phyloP scores from a whole-genome alignment of 2,888 invertebrate species.

The Cheilosia variabilis region DNA sequence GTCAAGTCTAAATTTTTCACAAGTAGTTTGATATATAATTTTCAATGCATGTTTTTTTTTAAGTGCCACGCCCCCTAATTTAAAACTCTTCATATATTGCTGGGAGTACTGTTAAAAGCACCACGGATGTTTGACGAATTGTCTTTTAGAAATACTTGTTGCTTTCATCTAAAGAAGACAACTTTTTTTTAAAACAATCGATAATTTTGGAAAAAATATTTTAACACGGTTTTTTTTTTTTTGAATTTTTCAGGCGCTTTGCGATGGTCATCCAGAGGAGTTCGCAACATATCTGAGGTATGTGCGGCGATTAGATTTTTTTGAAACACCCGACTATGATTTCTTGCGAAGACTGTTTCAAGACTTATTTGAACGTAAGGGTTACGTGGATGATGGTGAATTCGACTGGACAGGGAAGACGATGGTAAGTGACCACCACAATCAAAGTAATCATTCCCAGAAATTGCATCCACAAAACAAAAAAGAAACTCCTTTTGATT shows the following conservation, averaged over 20 bases:
- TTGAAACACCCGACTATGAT: conserved; percentile 99
- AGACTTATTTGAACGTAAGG: conserved; percentile 94
- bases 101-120: too few species aligned
- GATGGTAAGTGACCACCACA: conserved; percentile 84
- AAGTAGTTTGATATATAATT: too few species aligned
- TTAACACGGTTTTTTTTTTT: too few species aligned
- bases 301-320: conserved; percentile 98
- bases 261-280: conserved; percentile 96
- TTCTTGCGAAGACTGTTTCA: conserved; percentile 98
- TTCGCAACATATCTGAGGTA: conserved; percentile 99
- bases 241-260: conserved; percentile 86
- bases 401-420: conserved; percentile 98
- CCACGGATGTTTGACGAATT: too few species aligned
- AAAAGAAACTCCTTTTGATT: conserved; percentile 11
- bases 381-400: conserved; percentile 94
- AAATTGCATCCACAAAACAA: conserved; percentile 7
- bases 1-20: too few species aligned
- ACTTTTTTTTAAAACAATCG: too few species aligned
- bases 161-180: too few species aligned
- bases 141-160: too few species aligned
- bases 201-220: too few species aligned
- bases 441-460: not conserved
- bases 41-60: too few species aligned
- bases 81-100: too few species aligned
- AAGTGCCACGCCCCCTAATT: too few species aligned